Base-by-base conservation (phyloP, 2,888 invertebrate genomes). In the Bursaphelenchus okinawaensis region DNA sequence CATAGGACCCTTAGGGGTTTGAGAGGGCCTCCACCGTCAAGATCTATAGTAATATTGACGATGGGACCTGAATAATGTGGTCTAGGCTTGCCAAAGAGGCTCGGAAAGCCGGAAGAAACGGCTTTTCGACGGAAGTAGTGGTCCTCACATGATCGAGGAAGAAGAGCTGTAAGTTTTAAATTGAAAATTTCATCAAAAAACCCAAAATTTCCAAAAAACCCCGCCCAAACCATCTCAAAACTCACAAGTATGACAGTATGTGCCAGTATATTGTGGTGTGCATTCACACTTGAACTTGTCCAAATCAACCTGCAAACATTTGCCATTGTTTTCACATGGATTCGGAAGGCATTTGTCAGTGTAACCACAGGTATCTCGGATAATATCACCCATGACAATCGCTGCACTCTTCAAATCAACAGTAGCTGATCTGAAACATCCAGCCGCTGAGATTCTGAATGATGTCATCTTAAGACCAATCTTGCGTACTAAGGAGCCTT, bases 101-200 rank as follows among this genome's bases (percentile, higher is more conserved):
- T 2, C 23, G 50, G 60, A 12, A 29, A 26, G 2, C 27, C 57
- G 16, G 16, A n/a, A 54, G 40, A 63, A 64, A 29, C 65, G 20
- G 27, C 40, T 16, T 23, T 27, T 12, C 27, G 27, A 9, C 67
- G 68, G 12, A 52, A 23, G 12, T 60, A 70, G 67, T 75, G 72
- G 65, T 80, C 79, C 64, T 80, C 80, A 55, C 80, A 80, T 4
- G 79, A 79, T 24, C 75, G 73, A 4, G 77, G 75, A 6, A 75
- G 66, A 22, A 72, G 71, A 24, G 78, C 77, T 78, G 65, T 26
- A 73, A 70, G 8, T 52, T n/a, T 7, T 19, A n/a, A 8, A n/a
- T 9, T 9, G 54, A 20, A 61, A 60, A 54, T 19, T n/a, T n/a
- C n/a, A n/a, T n/a, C n/a, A n/a, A n/a, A n/a, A n/a, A n/a, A n/a